Evolutionary conservation across 92 coral and sea anemone species (phyloP), one percentile per base, ranked within the genome.

Genomic region (Phenganax marumi): DNA sequence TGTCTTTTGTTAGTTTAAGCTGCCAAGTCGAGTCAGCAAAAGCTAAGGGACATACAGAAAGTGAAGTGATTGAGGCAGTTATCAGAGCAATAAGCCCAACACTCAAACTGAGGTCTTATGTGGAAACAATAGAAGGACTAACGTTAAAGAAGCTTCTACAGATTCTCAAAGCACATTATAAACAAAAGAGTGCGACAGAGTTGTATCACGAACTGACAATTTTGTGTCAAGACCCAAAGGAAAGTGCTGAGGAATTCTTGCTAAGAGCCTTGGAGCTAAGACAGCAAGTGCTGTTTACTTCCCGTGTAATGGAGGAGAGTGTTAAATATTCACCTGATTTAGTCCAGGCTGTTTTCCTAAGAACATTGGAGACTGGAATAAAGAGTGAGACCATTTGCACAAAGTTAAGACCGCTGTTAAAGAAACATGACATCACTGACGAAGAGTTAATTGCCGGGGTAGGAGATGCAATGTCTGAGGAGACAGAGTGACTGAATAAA

Each of bases 11-110:
- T 0, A 84, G 90, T 50, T 56, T 87, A 60, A 56, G 57, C 53
- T 68, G 85, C 66, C 86, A 90, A 81, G 82, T 87, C 33, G 89
- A 87, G 39, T 48, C 81, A n/a, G 87, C 84, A n/a, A 70, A 87
- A 7, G 66, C 84, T 51, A 85, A 68, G 64, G 89, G 75, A 10
- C 82, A 88, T 62, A 82, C 63, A 2, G 91, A 88, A 83, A 47
- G 64, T 9, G 88, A 90, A 53, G 72, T 88, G 0, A 77, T 87
- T 61, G 91, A 90, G 48, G 89, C 86, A 25, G 88, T 90, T 39
- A 82, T 85, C 50, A 81, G 89, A 52, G 73, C 86, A 0, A 79
- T 82, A 61, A 60, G 77, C 73, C 86, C 93, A 52, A 84, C 79
- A 52, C 51, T 85, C 8, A 90, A 87, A 50, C 56, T 87, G 11